Evolutionary conservation across 2,888 invertebrate genomes (phyloP).

Genomic region (Abscondita cerata): DNA sequence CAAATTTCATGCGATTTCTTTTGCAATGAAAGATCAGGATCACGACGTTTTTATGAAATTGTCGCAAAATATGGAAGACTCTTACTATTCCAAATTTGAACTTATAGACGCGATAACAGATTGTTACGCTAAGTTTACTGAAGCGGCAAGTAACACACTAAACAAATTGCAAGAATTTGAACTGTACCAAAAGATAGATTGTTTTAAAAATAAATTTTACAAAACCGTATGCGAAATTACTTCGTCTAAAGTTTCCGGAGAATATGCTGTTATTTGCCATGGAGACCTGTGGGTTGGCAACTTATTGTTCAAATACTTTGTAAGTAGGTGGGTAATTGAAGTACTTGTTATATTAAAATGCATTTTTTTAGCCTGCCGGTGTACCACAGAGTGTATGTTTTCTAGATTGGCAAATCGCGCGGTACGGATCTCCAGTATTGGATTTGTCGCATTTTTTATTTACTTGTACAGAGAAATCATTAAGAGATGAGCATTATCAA

Average conservation of each 20-base stretch:
- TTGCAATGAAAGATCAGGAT: conserved; percentile 43
- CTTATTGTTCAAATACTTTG: conserved; percentile 14
- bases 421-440: conserved; percentile 43
- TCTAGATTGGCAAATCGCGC: conserved; percentile 46
- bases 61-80: conserved; percentile 29
- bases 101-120: neutral
- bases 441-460: conserved; percentile 52
- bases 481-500: conserved; percentile 41
- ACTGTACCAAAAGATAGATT: conserved; percentile 25
- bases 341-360: neutral
- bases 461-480: conserved; percentile 41
- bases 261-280: conserved; percentile 13
- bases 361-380: conserved; percentile 25
- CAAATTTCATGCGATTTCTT: conserved; percentile 46
- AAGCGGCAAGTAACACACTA: conserved; percentile 12
- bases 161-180: conserved; percentile 24
- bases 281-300: conserved; percentile 1
- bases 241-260: conserved; percentile 6
- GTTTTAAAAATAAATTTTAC: conserved; percentile 29
- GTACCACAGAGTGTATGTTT: conserved; percentile 43
- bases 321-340: conserved; percentile 1
- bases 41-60: conserved; percentile 40
- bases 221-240: neutral
- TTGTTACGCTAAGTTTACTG: neutral
- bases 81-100: conserved; percentile 24